Percentiles rank a stretch among this genome's conserved stretches.
Evolutionary conservation across 2,888 invertebrate genomes (phyloP).

Genomic region (Cataglyphis altisquamis): DNA sequence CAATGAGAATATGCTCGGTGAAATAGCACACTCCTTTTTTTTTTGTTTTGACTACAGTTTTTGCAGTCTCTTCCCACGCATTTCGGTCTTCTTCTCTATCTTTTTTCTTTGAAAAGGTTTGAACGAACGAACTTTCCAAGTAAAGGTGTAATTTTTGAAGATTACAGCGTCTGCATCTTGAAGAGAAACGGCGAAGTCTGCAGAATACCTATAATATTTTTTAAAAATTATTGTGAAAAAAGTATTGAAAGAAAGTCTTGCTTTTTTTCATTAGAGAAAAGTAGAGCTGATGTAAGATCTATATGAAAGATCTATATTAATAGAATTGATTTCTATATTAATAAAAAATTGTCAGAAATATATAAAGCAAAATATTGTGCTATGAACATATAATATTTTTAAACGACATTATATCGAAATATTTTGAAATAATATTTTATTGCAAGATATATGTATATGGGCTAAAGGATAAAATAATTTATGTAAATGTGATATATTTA

Average conservation of each 20-base stretch:
- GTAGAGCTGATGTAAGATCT: background rate
- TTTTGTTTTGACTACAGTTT: conserved; percentile 56
- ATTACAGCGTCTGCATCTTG: conserved; percentile 1
- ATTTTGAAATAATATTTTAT: background rate
- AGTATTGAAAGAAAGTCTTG: background rate
- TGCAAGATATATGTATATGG: background rate
- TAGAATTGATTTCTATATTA: background rate
- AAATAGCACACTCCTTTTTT: conserved; percentile 45
- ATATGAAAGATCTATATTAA: background rate
- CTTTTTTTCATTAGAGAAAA: background rate
- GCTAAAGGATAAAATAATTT: background rate
- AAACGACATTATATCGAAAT: background rate
- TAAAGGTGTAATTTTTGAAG: conserved; percentile 42
- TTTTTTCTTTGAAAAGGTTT: conserved; percentile 14
- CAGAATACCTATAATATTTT: conserved; percentile 21
- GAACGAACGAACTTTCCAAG: conserved; percentile 11
- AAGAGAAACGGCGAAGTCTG: background rate
- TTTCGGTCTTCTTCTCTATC: background rate
- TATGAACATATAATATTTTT: background rate
- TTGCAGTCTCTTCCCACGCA: conserved; percentile 30
- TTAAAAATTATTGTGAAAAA: background rate
- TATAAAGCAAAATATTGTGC: background rate
- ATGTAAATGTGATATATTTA: background rate
- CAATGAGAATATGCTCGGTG: conserved; percentile 71
- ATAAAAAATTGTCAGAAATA: background rate